Conservation (phyloP, 2,888 invertebrate species). For the Temnothorax rugatulus region DNA sequence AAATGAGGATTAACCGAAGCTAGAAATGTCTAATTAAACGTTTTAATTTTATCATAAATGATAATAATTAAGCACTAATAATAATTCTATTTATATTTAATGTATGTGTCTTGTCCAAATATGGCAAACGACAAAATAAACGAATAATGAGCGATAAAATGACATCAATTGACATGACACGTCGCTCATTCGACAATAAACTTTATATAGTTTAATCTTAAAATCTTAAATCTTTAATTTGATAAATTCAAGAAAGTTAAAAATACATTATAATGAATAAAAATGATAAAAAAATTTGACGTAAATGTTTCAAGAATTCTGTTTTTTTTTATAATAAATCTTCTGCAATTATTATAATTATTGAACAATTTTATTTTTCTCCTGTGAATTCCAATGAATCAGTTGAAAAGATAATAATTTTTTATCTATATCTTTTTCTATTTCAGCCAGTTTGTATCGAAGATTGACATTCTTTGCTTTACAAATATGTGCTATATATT, state of each 20-base stretch:
- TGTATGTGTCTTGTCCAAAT: background rate
- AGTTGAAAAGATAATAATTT: conserved; percentile 8
- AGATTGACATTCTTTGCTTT: background rate
- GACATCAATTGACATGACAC: background rate
- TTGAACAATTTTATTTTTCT: background rate
- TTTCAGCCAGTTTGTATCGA: background rate
- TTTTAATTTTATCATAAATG: background rate
- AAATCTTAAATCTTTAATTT: background rate
- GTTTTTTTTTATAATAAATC: background rate
- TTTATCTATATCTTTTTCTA: background rate
- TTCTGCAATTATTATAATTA: background rate
- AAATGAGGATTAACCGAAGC: background rate
- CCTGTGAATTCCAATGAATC: background rate
- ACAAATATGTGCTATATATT: background rate
- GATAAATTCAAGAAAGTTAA: background rate
- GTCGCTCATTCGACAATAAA: background rate
- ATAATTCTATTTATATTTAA: background rate
- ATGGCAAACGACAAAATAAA: background rate
- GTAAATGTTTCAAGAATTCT: background rate
- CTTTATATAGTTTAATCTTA: background rate
- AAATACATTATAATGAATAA: background rate
- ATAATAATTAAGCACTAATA: background rate
- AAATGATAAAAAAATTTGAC: background rate
- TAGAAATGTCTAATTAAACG: background rate
- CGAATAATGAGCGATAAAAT: background rate